Evolutionary conservation across 2,888 invertebrate species (phyloP), one percentile per base, ranked within the genome.

Genomic region (Meghimatium bilineatum): DNA sequence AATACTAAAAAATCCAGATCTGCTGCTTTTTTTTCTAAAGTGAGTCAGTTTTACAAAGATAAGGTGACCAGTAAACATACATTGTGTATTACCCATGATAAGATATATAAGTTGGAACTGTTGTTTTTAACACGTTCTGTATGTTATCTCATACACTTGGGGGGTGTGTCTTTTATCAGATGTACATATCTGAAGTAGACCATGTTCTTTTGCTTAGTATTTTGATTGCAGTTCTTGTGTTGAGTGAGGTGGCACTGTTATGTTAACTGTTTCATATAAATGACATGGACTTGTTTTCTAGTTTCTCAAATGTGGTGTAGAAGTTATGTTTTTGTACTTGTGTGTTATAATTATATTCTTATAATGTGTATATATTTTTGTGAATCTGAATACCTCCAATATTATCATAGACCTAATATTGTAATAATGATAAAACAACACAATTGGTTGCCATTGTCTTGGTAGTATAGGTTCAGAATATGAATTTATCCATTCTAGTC

Each of bases 11-110:
- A 2, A 69, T 36, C 12, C 69, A 17, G 12, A 29, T 20, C 69
- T 69, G 69, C 36, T 69, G 69, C 69, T 20, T 38, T 34, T 69
- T 69, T 36, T 36, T 10, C 69, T 23, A 17, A 26, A 69, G 69
- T 36, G 36, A 69, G 23, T 14, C 10, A 2, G 34, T 14, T 38
- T 34, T 69, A 3, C 17, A 69, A 36, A 20, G 1, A 20, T 69
- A 36, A 38, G 34, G 69, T 69, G 69, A 26, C 34, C 29, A 38
- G 69, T 69, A 36, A 38, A 69, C 23, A 67, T n/a, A 26, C 36
- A 69, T 29, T 69, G 38, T 34, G 23, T 69, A 36, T 69, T 69
- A 36, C 38, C 38, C 69, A 36, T 69, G 69, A 69, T 69, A 69
- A 67, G 29, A 69, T 36, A n/a, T n/a, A 1, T 17, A 5, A 69